Evolutionary conservation across 2,888 invertebrate species (phyloP).

Genomic region (Patella ulyssiponensis): DNA sequence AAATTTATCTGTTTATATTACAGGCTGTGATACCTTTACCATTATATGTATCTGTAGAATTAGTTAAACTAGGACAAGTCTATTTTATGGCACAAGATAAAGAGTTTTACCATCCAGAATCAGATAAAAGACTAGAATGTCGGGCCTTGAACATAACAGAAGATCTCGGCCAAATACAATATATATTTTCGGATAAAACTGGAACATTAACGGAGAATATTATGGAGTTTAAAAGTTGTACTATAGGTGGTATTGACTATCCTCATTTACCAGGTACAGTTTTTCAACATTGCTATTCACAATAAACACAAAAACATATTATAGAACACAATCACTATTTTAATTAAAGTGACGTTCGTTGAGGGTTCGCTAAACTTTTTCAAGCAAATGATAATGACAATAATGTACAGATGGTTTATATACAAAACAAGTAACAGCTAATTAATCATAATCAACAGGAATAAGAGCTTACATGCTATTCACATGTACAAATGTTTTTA

Average conservation of each 20-base stretch:
- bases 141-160: slow-evolving; percentile 96
- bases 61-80: slow-evolving; percentile 95
- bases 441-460: no score
- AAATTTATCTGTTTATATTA: slow-evolving; percentile 29
- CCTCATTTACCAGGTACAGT: slow-evolving; percentile 55
- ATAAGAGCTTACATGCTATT: no score
- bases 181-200: slow-evolving; percentile 97
- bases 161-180: slow-evolving; percentile 92
- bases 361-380: no score
- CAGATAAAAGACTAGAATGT: slow-evolving; percentile 88
- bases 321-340: no score
- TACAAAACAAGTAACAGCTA: no score
- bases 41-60: slow-evolving; percentile 95
- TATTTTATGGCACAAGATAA: slow-evolving; percentile 94
- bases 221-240: slow-evolving; percentile 94
- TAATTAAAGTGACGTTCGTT: no score
- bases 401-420: no score
- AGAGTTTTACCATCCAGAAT: slow-evolving; percentile 87
- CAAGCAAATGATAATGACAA: no score
- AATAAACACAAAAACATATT: no score
- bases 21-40: slow-evolving; percentile 97
- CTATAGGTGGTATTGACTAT: slow-evolving; percentile 91
- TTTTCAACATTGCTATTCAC: no score
- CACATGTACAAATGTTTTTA: no score
- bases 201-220: slow-evolving; percentile 97